phyloP scores from a whole-genome alignment of 2,113 vertebrate species.

The Sakesphorus luctuosus region DNA sequence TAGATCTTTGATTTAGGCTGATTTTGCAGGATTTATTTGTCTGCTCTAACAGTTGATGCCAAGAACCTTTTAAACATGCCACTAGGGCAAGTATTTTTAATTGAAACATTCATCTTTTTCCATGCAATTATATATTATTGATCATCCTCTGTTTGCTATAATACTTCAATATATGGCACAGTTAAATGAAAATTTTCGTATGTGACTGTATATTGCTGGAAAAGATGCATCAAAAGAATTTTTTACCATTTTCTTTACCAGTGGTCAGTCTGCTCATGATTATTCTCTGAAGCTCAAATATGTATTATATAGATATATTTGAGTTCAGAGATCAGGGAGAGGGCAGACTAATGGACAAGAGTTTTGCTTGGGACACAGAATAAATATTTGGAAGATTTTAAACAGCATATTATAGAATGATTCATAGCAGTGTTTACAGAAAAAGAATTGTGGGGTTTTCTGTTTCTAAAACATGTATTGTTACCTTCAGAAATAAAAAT shows the following conservation, averaged over 20 bases:
- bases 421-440: not conserved
- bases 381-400: not conserved
- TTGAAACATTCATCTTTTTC: not conserved
- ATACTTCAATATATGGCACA: not conserved
- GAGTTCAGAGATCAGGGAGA: not conserved
- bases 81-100: not conserved
- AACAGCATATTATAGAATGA: not conserved
- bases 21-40: not conserved
- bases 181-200: not conserved
- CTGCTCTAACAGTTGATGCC: not conserved
- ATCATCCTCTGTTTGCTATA: not conserved
- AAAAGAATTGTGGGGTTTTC: not conserved
- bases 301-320: not conserved
- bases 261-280: not conserved
- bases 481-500: not conserved
- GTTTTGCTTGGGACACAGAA: not conserved
- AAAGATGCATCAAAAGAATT: not conserved
- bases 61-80: not conserved
- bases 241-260: not conserved
- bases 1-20: not conserved
- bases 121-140: not conserved
- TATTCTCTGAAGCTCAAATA: not conserved
- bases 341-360: not conserved
- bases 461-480: not conserved
- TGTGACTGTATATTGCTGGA: not conserved